Evolutionary conservation across 2,888 invertebrate genomes (phyloP), one percentile per base, ranked within the genome.

Genomic region (Lypha dubia): DNA sequence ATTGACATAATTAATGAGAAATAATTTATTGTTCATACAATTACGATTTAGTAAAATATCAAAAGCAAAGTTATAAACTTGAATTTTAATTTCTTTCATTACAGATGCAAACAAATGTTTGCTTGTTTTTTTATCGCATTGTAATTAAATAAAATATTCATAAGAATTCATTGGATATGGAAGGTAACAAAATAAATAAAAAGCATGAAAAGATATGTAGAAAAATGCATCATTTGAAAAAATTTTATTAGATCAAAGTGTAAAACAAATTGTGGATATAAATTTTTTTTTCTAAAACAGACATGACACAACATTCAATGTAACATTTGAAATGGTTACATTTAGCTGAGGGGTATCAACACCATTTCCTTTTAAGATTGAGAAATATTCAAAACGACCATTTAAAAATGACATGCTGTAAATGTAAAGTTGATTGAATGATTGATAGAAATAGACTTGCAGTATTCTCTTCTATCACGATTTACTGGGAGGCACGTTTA

Each of bases 51-150:
- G 56, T 20, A 44, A 35, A 77, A 65, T 73, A 58, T n/a, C 65
- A 80, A 73, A 73, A 81, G 75, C 53, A 53, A 70, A 75, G 53
- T 63, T 70, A 49, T 41, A 73, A 79, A 79, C 79, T 73, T 73
- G 73, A 73, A 79, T 56, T 79, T 56, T 11, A 63, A 79, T 65
- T 44, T 63, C 22, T 44, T 13, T 44, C 20, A 49, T 60, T 49
- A 49, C 11, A 60, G 35, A 75, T 44, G 65, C 65, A 65, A 65
- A 56, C 32, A 68, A 41, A n/a, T 60, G 28, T 28, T 56, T 53
- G 28, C 11, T 75, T 53, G 28, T 7, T 75, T 28, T 53, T 53
- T 46, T 49, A 46, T 58, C 35, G 38, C 35, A 53, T 22, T 35
- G 22, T 67, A 38, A 67, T 49, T 35, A n/a, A 58, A 46, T 75